Evolutionary conservation across 2,797 vertebrate genomes (phyloP), one percentile per base, ranked within the genome.

Genomic region (Macrochelys suwanniensis): DNA sequence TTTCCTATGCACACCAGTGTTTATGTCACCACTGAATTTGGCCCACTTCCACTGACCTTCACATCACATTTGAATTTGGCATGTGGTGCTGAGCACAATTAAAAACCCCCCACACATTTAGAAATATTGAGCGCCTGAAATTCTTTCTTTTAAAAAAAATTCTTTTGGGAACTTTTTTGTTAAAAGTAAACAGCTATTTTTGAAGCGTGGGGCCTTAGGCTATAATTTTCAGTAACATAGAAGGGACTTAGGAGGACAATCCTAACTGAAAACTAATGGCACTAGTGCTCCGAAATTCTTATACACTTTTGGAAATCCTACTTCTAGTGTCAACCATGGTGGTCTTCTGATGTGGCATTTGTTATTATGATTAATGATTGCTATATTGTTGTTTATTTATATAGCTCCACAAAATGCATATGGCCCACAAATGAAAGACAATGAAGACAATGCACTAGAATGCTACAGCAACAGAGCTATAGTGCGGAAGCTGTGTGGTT

Each of bases 1-100:
- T 87, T 89, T 91, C 80, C 47, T 37, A 25, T 51, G 81, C 0
- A 0, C 11, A 42, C 59, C 21, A 0, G 0, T 45, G 42, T 76
- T 37, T 19, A 54, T 54, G 19, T 84, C 76, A 93, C 6, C 1
- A 15, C 17, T 11, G 10, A 68, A 47, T 57, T 45, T 54, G 90
- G 5, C 68, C 10, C 37, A 25, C 11, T 76, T 42, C 42, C 25
- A 45, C 42, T 25, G 21, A 47, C 23, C 42, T 74, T 25, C 78
- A 61, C 11, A 74, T 74, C 37, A 45, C 7, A 31, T 51, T 28
- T 87, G 59, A 84, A 92, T 71, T 11, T 53, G 57, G 9, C 13
- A 13, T 82, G 1, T 33, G 87, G 49, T 88, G 56, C 21, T 47
- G 89, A 78, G 71, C 17, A 51, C 61, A 28, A 9, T 17, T 4